Evolutionary conservation across 2,113 vertebrate species (phyloP).

Genomic region (Triplophysa tibetana): DNA sequence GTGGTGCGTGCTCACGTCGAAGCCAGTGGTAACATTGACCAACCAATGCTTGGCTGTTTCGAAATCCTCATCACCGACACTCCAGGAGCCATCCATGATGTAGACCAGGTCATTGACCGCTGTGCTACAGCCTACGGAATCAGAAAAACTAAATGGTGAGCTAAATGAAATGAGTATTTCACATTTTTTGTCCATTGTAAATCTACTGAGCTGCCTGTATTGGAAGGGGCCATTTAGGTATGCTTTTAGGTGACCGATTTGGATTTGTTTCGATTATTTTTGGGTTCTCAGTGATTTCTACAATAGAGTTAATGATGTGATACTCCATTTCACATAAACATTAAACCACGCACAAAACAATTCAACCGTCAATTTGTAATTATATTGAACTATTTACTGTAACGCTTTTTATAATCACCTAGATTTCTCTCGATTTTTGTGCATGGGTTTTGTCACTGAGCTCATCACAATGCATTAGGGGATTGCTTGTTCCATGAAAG

Average conservation of each 20-base stretch:
- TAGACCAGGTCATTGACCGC: slow-evolving; percentile 80
- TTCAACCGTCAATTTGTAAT: too few species aligned
- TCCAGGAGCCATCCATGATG: slow-evolving; percentile 80
- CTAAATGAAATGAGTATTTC: neutral
- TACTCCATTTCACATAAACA: too few species aligned
- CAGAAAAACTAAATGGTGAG: neutral
- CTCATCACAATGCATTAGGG: neutral
- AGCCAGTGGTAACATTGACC: slow-evolving; percentile 77
- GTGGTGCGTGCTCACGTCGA: slow-evolving; percentile 75
- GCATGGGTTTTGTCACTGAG: neutral
- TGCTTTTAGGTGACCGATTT: too few species aligned
- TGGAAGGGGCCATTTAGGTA: neutral
- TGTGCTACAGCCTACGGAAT: slow-evolving; percentile 75
- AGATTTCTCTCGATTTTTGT: neutral
- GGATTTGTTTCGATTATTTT: too few species aligned
- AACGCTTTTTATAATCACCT: too few species aligned
- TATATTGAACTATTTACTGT: too few species aligned
- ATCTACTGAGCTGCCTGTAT: neutral
- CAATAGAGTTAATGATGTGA: too few species aligned
- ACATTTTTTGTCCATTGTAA: too few species aligned
- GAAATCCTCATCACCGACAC: slow-evolving; percentile 74
- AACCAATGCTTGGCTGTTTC: slow-evolving; percentile 79
- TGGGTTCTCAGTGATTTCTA: too few species aligned
- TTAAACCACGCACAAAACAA: too few species aligned
- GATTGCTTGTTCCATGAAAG: neutral